These are phyloP conservation scores for Microcebus ravelobensis DNA, from an alignment of 2,113 vertebrate genomes.

Conservation along the genomic window DNA sequence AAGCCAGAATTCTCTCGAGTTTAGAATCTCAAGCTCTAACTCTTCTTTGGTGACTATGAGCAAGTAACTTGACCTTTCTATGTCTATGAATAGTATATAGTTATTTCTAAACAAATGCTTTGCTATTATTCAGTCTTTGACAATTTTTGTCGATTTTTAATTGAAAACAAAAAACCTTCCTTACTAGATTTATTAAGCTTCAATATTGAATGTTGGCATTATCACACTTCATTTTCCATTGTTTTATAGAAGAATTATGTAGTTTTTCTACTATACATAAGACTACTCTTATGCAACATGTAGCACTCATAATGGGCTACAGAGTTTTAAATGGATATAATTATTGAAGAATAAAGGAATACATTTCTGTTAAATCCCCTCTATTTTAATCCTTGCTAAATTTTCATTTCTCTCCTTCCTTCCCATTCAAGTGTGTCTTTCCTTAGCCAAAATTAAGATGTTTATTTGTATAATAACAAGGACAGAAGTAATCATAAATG, in stretches of 20 bases:
- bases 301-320: not conserved
- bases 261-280: not conserved
- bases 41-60: not conserved
- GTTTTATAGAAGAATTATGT: not conserved
- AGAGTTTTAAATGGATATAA: not conserved
- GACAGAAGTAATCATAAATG: conserved; percentile 28
- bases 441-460: conserved; percentile 52
- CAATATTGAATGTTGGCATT: not conserved
- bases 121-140: not conserved
- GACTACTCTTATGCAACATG: not conserved
- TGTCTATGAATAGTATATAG: not conserved
- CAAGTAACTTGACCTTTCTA: not conserved
- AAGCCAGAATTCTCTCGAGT: not conserved
- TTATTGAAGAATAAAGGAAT: not conserved
- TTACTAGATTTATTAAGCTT: not conserved
- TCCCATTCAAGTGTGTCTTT: conserved; percentile 35
- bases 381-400: conserved; percentile 16
- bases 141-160: not conserved
- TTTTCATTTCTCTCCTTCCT: conserved; percentile 15
- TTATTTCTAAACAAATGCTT: not conserved
- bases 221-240: not conserved
- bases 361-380: not conserved
- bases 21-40: not conserved
- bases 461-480: conserved; percentile 66
- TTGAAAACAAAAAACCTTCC: not conserved